Evolutionary conservation across 2,888 invertebrate genomes (phyloP).

Genomic region (Drosophila yooni): DNA sequence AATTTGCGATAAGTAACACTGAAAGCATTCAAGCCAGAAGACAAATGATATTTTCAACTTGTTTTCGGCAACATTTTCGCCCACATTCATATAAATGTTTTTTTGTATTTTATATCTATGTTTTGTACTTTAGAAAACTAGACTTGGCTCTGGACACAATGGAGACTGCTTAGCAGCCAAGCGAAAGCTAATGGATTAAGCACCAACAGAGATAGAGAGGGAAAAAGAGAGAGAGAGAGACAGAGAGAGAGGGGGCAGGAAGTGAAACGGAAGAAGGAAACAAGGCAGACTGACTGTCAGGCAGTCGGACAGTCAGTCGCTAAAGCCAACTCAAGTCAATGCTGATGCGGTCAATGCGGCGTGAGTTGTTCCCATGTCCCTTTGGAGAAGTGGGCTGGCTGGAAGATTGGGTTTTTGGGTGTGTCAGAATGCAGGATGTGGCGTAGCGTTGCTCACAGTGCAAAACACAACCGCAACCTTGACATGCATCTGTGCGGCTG

Average conservation of each 20-base stretch:
- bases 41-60: constrained; percentile 54
- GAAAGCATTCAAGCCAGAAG: constrained; percentile 18
- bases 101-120: background rate
- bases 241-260: background rate
- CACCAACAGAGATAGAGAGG: constrained; percentile 2
- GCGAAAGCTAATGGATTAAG: constrained; percentile 64
- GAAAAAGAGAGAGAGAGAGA: background rate
- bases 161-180: constrained; percentile 51
- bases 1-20: constrained; percentile 25
- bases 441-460: constrained; percentile 35
- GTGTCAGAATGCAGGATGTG: constrained; percentile 21
- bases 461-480: constrained; percentile 66
- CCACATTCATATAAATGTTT: constrained; percentile 22
- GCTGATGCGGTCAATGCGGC: constrained; percentile 64
- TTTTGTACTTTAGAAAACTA: constrained; percentile 19
- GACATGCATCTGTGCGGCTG: constrained; percentile 75
- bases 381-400: background rate
- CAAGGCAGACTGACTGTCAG: constrained; percentile 30
- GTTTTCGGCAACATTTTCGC: constrained; percentile 32
- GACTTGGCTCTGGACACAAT: constrained; percentile 50
- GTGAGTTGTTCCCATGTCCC: constrained; percentile 13
- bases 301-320: constrained; percentile 15
- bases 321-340: constrained; percentile 59
- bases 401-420: background rate
- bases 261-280: constrained; percentile 23